Evolutionary conservation across 2,888 invertebrate genomes (phyloP), one percentile per base, ranked within the genome.

Genomic region (Orthonevra nobilis): DNA sequence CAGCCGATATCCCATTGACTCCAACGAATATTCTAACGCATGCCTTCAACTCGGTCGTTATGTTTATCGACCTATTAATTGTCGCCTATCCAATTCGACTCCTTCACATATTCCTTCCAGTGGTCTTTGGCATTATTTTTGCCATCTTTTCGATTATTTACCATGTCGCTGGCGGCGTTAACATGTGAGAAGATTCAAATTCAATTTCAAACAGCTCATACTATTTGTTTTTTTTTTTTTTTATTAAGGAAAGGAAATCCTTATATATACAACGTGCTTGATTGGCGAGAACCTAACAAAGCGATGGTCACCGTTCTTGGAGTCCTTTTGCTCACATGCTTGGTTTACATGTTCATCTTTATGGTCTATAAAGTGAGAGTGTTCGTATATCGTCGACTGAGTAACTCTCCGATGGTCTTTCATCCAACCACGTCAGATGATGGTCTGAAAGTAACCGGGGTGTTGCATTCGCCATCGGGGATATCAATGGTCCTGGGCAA

Each of bases 11-110:
- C 83, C 87, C 89, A 17, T 84, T 94, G 7, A 92, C 92, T 85
- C 90, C 91, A 0, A 89, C 94, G 36, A 95, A 95, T 87, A 87
- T 94, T 12, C 89, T 94, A 54, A 91, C 93, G 0, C 96, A 96
- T 86, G 93, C 92, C 7, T 91, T 92, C 81, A 96, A 96, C 89
- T 93, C 94, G 0, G 83, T 93, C 6, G 88, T 94, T 79, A 94
- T 95, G 92, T 86, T 95, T 32, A 79, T 92, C 2, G 96, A 96
- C 88, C 86, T 95, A 42, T 90, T 91, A 61, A 89, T 96, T 52
- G 93, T 93, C 5, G 91, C 92, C 28, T 93, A 95, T 85, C 95
- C 96, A 0, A 88, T 95, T 46, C 91, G 93, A 20, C 87, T 94
- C 34, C 89, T 92, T 20, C 92, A 92, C 83, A 91, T 92, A 32